These are phyloP conservation scores for Propithecus coquereli DNA, from an alignment of 2,113 vertebrate genomes.

Conservation along the genomic window DNA sequence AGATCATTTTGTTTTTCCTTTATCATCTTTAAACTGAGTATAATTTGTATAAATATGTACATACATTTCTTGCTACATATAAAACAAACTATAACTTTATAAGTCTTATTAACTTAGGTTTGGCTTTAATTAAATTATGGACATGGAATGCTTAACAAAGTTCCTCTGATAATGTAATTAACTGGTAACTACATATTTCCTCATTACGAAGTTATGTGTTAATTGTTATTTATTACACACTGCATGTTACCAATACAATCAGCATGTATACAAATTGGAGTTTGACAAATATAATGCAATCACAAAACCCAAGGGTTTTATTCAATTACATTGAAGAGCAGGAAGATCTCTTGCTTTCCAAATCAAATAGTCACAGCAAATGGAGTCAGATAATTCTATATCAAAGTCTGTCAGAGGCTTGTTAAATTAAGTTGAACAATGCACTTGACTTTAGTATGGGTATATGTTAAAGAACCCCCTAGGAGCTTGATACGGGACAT, in stretches of 20 bases:
- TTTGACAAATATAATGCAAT: slow-evolving; percentile 37
- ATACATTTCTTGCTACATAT: neutral
- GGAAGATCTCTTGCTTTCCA: slow-evolving; percentile 25
- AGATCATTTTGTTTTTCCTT: neutral
- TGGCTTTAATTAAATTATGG: slow-evolving; percentile 38
- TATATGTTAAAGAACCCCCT: neutral
- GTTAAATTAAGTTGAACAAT: neutral
- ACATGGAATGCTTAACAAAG: neutral
- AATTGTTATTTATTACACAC: slow-evolving; percentile 45
- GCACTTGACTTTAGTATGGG: neutral
- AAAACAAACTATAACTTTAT: neutral
- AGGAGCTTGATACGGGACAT: neutral
- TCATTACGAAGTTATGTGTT: slow-evolving; percentile 32
- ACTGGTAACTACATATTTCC: slow-evolving; percentile 19
- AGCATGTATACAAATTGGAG: neutral
- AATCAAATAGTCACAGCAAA: neutral
- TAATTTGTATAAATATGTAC: neutral
- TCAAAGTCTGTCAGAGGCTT: neutral
- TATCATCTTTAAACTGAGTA: neutral
- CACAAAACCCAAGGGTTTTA: neutral
- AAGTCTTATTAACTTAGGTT: slow-evolving; percentile 36
- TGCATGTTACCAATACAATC: neutral
- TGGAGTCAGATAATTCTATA: neutral
- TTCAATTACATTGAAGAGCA: slow-evolving; percentile 23
- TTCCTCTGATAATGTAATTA: slow-evolving; percentile 48